Conservation (phyloP, 1,140 invertebrate genomes). For the Drosophila prosaltans region DNA sequence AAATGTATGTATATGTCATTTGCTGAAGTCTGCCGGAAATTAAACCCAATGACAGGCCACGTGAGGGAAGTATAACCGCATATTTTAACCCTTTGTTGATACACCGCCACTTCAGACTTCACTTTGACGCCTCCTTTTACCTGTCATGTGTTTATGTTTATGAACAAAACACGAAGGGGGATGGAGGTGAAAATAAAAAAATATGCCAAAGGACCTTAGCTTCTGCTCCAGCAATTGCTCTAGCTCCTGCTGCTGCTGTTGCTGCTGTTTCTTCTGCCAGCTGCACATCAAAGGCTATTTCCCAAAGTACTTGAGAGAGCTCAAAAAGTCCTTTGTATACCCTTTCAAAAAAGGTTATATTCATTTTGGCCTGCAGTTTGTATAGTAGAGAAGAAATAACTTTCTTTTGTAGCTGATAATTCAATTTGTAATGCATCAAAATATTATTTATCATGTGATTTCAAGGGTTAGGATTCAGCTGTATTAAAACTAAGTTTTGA, state of each 20-base stretch:
- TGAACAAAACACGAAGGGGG: slow-evolving; percentile 13
- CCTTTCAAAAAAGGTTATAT: neutral
- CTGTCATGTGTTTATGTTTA: slow-evolving; percentile 60
- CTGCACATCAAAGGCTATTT: slow-evolving; percentile 71
- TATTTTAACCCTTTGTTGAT: slow-evolving; percentile 69
- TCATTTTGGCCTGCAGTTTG: neutral
- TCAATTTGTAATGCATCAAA: too few species aligned
- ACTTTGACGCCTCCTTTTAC: slow-evolving; percentile 54
- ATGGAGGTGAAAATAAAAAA: slow-evolving; percentile 8
- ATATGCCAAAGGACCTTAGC: slow-evolving; percentile 48
- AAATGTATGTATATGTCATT: slow-evolving; percentile 38
- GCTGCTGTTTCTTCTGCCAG: slow-evolving; percentile 37
- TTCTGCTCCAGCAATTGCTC: slow-evolving; percentile 16
- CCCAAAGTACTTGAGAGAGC: slow-evolving; percentile 31
- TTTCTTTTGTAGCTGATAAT: too few species aligned
- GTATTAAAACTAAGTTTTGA: too few species aligned
- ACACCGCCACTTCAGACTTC: slow-evolving; percentile 21
- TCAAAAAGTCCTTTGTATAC: slow-evolving; percentile 4
- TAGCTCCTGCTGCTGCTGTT: slow-evolving; percentile 1
- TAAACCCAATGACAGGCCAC: slow-evolving; percentile 73
- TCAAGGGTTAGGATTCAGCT: too few species aligned
- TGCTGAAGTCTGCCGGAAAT: slow-evolving; percentile 68
- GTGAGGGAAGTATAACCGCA: slow-evolving; percentile 41
- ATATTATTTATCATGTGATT: too few species aligned
- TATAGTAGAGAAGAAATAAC: too few species aligned